Conservation (phyloP, 2,797 vertebrate genomes). For the Cossypha caffra region DNA sequence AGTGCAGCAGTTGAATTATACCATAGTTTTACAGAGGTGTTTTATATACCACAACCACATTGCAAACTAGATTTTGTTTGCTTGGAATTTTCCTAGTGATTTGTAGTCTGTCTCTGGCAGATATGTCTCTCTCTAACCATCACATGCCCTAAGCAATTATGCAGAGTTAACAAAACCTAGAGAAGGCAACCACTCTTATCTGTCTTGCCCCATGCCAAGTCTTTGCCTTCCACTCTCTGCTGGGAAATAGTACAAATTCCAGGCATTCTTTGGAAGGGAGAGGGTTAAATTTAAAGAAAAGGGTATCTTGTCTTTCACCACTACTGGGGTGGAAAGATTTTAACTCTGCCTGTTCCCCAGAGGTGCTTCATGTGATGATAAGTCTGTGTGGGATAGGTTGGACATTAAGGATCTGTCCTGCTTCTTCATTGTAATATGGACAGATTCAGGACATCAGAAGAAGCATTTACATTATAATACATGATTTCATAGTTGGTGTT, state of each 20-base stretch:
- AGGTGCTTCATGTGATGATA: neutral
- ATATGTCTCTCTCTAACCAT: constrained; percentile 49
- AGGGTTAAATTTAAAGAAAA: constrained; percentile 71
- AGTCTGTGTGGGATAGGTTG: neutral
- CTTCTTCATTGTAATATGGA: neutral
- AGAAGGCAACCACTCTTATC: constrained; percentile 66
- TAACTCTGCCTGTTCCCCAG: constrained; percentile 38
- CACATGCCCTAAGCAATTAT: constrained; percentile 58
- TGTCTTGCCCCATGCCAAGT: constrained; percentile 61
- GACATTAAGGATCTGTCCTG: neutral
- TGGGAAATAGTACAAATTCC: constrained; percentile 70
- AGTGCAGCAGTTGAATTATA: constrained; percentile 36
- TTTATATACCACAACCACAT: constrained; percentile 41
- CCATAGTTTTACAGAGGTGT: constrained; percentile 43
- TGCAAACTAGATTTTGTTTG: constrained; percentile 46
- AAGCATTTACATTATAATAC: neutral
- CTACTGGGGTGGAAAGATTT: constrained; percentile 29
- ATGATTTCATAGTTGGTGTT: neutral
- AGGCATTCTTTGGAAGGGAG: constrained; percentile 67
- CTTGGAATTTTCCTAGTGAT: constrained; percentile 33
- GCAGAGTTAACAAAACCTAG: constrained; percentile 56
- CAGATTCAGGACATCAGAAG: neutral
- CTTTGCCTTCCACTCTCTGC: constrained; percentile 58
- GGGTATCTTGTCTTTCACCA: constrained; percentile 69
- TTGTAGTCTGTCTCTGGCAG: constrained; percentile 44